Evolutionary conservation across 2,888 invertebrate genomes (phyloP), one percentile per base, ranked within the genome.

Genomic region (Iselma pallidipennis): DNA sequence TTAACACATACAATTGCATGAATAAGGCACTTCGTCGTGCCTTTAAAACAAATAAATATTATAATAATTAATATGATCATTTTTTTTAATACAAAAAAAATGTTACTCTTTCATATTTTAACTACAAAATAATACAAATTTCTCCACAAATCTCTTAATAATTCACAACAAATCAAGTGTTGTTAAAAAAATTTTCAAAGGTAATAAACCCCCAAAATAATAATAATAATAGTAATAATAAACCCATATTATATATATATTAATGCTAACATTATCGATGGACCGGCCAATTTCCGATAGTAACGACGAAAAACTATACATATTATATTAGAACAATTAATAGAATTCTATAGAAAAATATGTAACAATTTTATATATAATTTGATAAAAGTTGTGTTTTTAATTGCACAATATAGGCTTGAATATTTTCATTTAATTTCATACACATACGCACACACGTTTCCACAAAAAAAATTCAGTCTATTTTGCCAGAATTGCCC

Each of bases 1-100:
- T 67, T 66, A 67, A 62, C 68, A 67, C 71, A 72, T 70, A 75
- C 68, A 67, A 71, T 68, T 71, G 71, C 68, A 74, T 71, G 71
- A 74, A 74, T 57, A 61, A 66, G 66, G 65, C 65, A 59, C 63
- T 49, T n/a, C n/a, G n/a, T n/a, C n/a, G n/a, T 65, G 61, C 63
- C 63, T 63, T 56, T 63, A 55, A 55, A 61, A 70, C 67, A 70
- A 68, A 42, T 42, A 42, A 42, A 42, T 42, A 42, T 42, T 42
- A 42, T 66, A 68, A 63, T 63, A 71, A 72, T 70, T 49, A 58
- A 49, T 50, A 37, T 58, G 51, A 70, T 66, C 67, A 68, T 66
- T 67, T 69, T 70, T n/a, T 65, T 60, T 60, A 53, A 45, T 55
- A 45, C 2, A 42, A 50, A 63, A 63, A 63, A 63, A 53, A 57